Conservation (phyloP, 2,888 invertebrate genomes). For the Malacosoma neustria region DNA sequence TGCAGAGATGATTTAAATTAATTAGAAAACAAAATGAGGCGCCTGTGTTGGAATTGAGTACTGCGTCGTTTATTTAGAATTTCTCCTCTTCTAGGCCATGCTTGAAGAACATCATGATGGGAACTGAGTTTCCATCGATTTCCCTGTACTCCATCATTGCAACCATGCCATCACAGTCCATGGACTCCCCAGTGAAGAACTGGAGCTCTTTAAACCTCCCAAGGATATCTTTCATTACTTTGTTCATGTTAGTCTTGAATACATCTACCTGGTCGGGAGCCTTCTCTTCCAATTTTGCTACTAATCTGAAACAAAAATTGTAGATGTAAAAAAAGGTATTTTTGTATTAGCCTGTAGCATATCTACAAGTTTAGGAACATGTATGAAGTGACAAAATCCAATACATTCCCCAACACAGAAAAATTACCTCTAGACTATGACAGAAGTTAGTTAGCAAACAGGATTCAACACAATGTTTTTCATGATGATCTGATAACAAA, state of each 20-base stretch:
- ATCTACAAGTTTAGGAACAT: no score
- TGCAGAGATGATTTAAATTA: conserved; percentile 65
- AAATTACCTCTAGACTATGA: no score
- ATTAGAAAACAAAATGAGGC: conserved; percentile 57
- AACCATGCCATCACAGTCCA: conserved; percentile 96
- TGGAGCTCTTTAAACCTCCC: conserved; percentile 94
- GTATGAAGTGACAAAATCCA: no score
- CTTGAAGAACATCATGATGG: conserved; percentile 96
- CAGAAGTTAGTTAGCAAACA: no score
- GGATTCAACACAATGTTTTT: no score
- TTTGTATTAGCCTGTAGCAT: no score
- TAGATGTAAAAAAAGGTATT: conserved; percentile 21
- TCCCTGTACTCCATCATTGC: conserved; percentile 95
- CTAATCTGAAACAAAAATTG: conserved; percentile 74
- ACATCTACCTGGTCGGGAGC: conserved; percentile 89
- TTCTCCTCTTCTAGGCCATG: conserved; percentile 97
- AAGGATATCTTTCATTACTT: conserved; percentile 93
- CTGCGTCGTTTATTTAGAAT: conserved; percentile 77
- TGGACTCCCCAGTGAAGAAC: conserved; percentile 94
- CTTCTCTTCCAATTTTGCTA: conserved; percentile 85
- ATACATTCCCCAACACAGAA: no score
- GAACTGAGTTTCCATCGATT: conserved; percentile 85
- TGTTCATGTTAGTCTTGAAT: conserved; percentile 94
- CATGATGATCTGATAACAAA: no score
- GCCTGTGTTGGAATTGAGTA: conserved; percentile 49